Evolutionary conservation across 2,888 invertebrate genomes (phyloP).

Genomic region (Volucella inflata): DNA sequence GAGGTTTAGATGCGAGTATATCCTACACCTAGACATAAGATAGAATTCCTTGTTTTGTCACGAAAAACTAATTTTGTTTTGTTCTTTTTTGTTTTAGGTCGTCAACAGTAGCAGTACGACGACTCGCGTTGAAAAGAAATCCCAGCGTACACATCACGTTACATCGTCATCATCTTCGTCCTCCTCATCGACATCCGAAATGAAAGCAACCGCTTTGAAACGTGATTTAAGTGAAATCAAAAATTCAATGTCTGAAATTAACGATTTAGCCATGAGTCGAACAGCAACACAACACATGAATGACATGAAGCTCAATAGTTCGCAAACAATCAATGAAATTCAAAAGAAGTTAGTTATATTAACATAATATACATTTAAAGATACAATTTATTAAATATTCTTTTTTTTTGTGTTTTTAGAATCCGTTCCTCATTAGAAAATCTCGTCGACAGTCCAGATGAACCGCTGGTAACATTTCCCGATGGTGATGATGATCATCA

Average conservation of each 20-base stretch:
- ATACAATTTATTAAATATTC: neutral
- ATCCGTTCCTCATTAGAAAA: constrained; percentile 91
- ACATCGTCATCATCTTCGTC: constrained; percentile 85
- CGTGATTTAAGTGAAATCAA: constrained; percentile 88
- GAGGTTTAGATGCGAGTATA: too few relatives aligned
- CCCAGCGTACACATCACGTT: constrained; percentile 82
- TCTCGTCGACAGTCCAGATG: constrained; percentile 88
- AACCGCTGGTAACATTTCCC: constrained; percentile 92
- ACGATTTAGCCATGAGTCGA: constrained; percentile 86
- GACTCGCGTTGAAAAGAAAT: constrained; percentile 83
- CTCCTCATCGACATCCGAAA: constrained; percentile 86
- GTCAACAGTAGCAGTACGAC: constrained; percentile 84
- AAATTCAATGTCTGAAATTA: constrained; percentile 94
- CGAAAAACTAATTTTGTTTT: neutral
- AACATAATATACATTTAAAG: neutral
- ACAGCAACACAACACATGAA: constrained; percentile 80
- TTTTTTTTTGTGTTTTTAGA: constrained; percentile 82
- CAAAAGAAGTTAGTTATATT: constrained; percentile 80
- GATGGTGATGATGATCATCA: constrained; percentile 89
- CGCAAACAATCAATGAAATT: constrained; percentile 81
- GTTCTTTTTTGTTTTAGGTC: constrained; percentile 79
- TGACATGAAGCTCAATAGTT: constrained; percentile 81
- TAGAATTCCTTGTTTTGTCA: too few relatives aligned
- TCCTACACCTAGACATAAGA: too few relatives aligned
- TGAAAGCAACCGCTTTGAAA: constrained; percentile 92